Evolutionary conservation across 1,140 invertebrate species (phyloP), one percentile per base, ranked within the genome.

Genomic region (Cydia amplana): DNA sequence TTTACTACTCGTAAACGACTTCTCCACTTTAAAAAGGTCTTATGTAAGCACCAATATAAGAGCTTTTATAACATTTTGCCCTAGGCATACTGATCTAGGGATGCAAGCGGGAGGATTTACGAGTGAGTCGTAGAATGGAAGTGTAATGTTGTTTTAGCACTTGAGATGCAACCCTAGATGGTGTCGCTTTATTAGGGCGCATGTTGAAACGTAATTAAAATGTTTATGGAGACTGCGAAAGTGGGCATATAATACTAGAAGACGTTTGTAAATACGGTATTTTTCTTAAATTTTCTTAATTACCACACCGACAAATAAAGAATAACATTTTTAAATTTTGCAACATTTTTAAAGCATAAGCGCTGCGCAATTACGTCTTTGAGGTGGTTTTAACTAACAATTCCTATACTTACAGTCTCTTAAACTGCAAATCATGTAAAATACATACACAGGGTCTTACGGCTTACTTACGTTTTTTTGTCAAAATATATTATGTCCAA

Each of bases 1-100:
- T 70, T 70, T 40, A 70, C 65, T 70, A 70, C 65, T 70, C 65
- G 32, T 70, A 70, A 70, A 70, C 55, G 18, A 23, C 55, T 1
- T 10, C n/a, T 12, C 18, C 55, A 60, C 18, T 60, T 60, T 60
- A 23, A 60, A 23, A 9, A 60, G 18, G 55, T 9, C 55, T 12
- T 23, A 60, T 23, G 55, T 23, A 60, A 9, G 20, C 20, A 7
- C 16, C 55, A n/a, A 60, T 23, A 23, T n/a, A 60, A 60, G 2
- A 10, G 55, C 7, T 23, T 60, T 23, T 60, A 12, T 23, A 60
- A 10, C 55, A 7, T 4, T 60, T 60, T 23, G 20, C 2, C 16
- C 16, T 23, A 23, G 20, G n/a, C 55, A 60, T 20, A 23, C 55
- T 60, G 65, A 70, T 40, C 65, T 70, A 36, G 65, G 65, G 65